A percentile compares a stretch with the other conserved stretches of the same genome.
These are phyloP conservation scores for Cliona cf. orientalis DNA, from an alignment of 37 sponge, comb jelly and placozoan genomes.

Conservation along the genomic window DNA sequence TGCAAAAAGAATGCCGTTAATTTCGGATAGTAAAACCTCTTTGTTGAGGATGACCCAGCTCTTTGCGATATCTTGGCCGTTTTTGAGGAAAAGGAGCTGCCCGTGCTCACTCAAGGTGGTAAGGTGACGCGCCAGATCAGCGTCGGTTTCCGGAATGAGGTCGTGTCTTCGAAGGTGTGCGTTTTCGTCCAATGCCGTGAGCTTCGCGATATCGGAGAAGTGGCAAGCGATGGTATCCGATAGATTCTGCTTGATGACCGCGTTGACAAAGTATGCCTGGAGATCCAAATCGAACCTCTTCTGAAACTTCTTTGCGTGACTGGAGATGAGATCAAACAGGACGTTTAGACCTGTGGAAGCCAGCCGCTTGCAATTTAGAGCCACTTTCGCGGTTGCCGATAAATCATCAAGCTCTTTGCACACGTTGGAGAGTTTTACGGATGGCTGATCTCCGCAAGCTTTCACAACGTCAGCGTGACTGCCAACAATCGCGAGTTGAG, in stretches of 20 bases:
- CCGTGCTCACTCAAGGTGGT: slow-evolving; percentile 16
- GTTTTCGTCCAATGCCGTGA: neutral
- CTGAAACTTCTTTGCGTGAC: neutral
- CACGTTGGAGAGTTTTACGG: neutral
- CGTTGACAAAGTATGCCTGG: slow-evolving; percentile 2
- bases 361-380: neutral
- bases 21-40: neutral
- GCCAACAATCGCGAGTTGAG: neutral
- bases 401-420: neutral
- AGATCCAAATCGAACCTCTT: neutral
- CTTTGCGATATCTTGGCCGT: neutral
- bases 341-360: neutral
- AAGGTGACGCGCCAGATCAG: neutral
- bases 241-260: slow-evolving; percentile 2
- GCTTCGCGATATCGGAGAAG: neutral
- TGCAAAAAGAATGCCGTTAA: neutral
- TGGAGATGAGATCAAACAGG: neutral
- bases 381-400: neutral
- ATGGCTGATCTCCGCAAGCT: neutral
- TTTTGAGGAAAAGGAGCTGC: slow-evolving; percentile 10
- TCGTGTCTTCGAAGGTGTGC: neutral
- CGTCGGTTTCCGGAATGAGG: neutral
- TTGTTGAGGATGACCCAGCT: slow-evolving; percentile 19
- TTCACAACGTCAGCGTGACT: slow-evolving; percentile 13
- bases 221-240: neutral